These are phyloP conservation scores for Osmoderma eremita DNA, from an alignment of 2,888 invertebrate genomes.

Conservation along the genomic window DNA sequence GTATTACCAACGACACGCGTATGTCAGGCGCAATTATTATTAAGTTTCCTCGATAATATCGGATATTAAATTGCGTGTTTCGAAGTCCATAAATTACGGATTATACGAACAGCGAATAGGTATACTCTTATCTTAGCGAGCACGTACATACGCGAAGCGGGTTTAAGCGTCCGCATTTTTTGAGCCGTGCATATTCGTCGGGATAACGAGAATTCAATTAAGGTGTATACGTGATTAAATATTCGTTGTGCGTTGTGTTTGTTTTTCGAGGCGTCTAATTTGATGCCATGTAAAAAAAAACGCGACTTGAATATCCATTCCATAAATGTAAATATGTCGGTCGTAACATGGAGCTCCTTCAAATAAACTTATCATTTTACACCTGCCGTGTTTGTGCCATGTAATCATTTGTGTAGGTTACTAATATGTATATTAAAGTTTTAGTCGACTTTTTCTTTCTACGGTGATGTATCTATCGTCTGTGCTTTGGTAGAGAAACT, in stretches of 20 bases:
- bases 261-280: conserved; percentile 9
- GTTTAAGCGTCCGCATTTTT: conserved; percentile 4
- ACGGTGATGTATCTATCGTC: too few species aligned
- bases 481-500: too few species aligned
- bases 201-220: conserved; percentile 22
- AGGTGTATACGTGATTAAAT: conserved; percentile 16
- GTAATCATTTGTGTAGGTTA: too few species aligned
- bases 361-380: too few species aligned
- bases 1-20: neutral
- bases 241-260: conserved; percentile 16
- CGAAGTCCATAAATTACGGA: conserved; percentile 30
- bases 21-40: conserved; percentile 25
- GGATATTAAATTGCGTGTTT: conserved; percentile 35
- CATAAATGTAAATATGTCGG: too few species aligned
- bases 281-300: conserved; percentile 10
- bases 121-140: conserved; percentile 18
- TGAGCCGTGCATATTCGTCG: conserved; percentile 1
- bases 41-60: conserved; percentile 28
- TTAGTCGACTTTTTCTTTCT: too few species aligned
- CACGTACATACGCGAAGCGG: neutral
- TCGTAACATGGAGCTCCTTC: too few species aligned
- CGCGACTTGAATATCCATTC: too few species aligned
- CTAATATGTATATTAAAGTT: too few species aligned
- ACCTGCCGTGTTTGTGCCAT: too few species aligned
- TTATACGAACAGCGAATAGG: neutral